phyloP scores from a whole-genome alignment of 1,140 invertebrate genomes.

The Pseudomyrmex concolor region DNA sequence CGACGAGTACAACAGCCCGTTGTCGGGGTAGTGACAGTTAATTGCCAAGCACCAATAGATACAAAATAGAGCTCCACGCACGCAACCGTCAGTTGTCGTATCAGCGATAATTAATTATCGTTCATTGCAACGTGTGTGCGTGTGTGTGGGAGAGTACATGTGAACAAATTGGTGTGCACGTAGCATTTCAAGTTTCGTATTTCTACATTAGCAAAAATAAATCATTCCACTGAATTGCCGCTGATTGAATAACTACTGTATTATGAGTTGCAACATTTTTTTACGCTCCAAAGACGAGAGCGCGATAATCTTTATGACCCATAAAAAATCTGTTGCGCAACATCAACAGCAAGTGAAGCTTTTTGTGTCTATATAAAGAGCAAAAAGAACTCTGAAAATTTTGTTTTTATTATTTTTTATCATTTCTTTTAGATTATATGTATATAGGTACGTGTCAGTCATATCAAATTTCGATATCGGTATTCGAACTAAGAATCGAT shows the following conservation, averaged over 20 bases:
- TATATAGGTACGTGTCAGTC: too few relatives aligned
- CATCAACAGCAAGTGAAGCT: neutral
- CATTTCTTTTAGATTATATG: neutral
- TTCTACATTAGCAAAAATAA: slow-evolving; percentile 20
- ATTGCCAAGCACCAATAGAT: slow-evolving; percentile 12
- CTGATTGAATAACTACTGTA: slow-evolving; percentile 30
- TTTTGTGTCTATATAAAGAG: neutral
- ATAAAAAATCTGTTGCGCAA: neutral
- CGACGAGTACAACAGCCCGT: slow-evolving; percentile 4
- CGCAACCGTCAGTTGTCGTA: slow-evolving; percentile 7
- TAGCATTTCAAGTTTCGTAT: slow-evolving; percentile 14
- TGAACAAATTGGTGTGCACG: neutral
- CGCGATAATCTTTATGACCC: neutral
- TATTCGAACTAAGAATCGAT: neutral
- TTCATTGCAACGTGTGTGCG: neutral
- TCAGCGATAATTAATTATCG: slow-evolving; percentile 34
- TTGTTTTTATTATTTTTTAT: neutral
- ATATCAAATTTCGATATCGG: neutral
- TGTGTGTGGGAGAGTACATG: neutral
- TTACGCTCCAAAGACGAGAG: neutral
- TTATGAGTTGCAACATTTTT: slow-evolving; percentile 27
- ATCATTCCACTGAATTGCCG: slow-evolving; percentile 7
- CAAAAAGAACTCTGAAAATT: too few relatives aligned
- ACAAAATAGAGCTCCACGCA: neutral
- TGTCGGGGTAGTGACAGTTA: slow-evolving; percentile 29